Percentiles rank a stretch among this genome's conserved stretches.
Conservation (phyloP, 2,113 vertebrate genomes). For the Neogobius melanostomus region DNA sequence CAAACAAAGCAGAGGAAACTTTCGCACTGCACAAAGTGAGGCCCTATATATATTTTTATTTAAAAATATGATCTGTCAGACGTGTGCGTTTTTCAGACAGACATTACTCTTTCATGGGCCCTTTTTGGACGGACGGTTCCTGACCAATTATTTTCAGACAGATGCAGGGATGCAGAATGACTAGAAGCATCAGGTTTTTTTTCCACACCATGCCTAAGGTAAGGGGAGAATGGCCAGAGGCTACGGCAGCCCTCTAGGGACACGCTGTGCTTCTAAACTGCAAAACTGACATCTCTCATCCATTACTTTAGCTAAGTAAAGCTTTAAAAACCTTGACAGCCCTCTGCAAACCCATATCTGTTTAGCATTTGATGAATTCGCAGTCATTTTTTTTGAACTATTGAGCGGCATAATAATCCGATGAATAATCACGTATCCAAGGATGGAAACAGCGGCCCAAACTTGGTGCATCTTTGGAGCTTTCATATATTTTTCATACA, state of each 20-base stretch:
- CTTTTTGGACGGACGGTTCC: conserved; percentile 92
- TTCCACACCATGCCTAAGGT: conserved; percentile 97
- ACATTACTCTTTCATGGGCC: conserved; percentile 77
- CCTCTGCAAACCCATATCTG: conserved; percentile 73
- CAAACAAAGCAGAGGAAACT: conserved; percentile 55
- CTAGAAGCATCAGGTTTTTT: conserved; percentile 94
- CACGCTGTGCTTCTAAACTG: conserved; percentile 93
- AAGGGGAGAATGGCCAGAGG: conserved; percentile 99
- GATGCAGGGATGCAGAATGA: conserved; percentile 99
- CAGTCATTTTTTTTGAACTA: conserved; percentile 68
- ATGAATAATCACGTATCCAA: conserved; percentile 69
- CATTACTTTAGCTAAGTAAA: conserved; percentile 99
- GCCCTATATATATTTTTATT: conserved; percentile 57
- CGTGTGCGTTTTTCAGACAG: conserved; percentile 73
- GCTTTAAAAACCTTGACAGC: conserved; percentile 99
- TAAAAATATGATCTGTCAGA: conserved; percentile 72
- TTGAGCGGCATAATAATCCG: conserved; percentile 62
- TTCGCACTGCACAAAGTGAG: conserved; percentile 40
- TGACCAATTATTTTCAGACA: conserved; percentile 99
- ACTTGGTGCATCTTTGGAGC: conserved; percentile 37
- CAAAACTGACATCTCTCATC: conserved; percentile 99
- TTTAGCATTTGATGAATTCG: conserved; percentile 69
- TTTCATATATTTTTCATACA: conserved; percentile 61
- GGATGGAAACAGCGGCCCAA: conserved; percentile 45
- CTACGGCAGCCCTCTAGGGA: conserved; percentile 93